These are phyloP conservation scores for Metacarcinus magister DNA, from an alignment of 2,888 invertebrate genomes.

Conservation along the genomic window DNA sequence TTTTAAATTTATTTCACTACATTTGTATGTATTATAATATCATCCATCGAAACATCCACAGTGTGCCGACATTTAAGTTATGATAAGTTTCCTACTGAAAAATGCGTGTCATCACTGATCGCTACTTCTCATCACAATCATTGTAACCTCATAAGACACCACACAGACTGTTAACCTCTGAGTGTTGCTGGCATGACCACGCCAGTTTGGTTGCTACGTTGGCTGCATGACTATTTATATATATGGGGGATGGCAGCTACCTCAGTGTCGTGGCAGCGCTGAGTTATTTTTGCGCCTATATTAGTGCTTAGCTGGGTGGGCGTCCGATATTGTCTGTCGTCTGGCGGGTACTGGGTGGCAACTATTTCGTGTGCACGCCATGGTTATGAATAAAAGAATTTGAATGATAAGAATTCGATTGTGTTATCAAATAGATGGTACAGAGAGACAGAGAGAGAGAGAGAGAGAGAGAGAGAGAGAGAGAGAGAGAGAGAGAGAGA, in stretches of 20 bases:
- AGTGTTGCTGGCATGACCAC: neutral
- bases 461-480: constrained; percentile 20
- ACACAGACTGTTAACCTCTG: neutral
- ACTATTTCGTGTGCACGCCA: neutral
- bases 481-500: neutral
- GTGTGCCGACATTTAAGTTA: neutral
- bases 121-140: neutral
- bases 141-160: neutral
- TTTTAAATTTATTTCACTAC: too few species aligned
- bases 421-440: too few species aligned
- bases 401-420: neutral
- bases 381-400: neutral
- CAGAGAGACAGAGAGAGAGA: too few species aligned
- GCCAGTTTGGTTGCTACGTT: constrained; percentile 26
- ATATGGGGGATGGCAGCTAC: neutral
- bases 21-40: too few species aligned
- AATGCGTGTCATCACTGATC: neutral
- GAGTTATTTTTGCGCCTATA: neutral
- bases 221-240: constrained; percentile 12
- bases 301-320: neutral
- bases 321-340: neutral
- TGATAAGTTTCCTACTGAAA: neutral
- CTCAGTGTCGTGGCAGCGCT: neutral
- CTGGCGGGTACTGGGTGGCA: neutral
- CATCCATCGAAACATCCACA: neutral